These are phyloP conservation scores for Physella acuta DNA, from an alignment of 1,140 invertebrate genomes.

Conservation along the genomic window DNA sequence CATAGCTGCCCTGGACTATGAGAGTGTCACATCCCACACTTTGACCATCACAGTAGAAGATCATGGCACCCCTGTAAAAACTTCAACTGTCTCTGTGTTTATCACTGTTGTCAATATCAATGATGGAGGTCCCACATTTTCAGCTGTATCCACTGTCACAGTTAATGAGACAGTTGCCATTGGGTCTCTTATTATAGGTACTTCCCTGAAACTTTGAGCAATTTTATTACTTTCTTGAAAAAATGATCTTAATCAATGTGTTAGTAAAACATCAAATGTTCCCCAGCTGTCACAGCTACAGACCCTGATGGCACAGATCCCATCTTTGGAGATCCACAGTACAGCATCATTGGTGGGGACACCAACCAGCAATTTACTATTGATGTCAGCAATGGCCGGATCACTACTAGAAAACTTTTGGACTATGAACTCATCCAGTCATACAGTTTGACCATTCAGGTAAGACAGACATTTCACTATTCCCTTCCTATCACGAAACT, in stretches of 20 bases:
- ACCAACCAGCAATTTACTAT: slow-evolving; percentile 37
- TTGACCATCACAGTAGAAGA: slow-evolving; percentile 36
- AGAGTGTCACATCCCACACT: slow-evolving; percentile 29
- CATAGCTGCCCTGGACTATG: slow-evolving; percentile 36
- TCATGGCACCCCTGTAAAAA: slow-evolving; percentile 24
- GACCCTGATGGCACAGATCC: slow-evolving; percentile 33
- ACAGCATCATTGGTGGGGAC: slow-evolving; percentile 41
- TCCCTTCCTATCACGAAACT: no score
- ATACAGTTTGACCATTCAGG: slow-evolving; percentile 33
- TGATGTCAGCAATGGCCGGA: slow-evolving; percentile 32
- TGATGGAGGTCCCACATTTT: slow-evolving; percentile 38
- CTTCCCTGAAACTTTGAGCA: not conserved
- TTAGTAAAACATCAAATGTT: no score
- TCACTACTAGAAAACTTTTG: slow-evolving; percentile 30
- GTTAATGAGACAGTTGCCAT: slow-evolving; percentile 31
- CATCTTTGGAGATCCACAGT: slow-evolving; percentile 29
- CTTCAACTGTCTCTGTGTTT: slow-evolving; percentile 28
- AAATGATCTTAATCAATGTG: no score
- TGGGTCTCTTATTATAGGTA: slow-evolving; percentile 28
- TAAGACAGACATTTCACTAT: no score
- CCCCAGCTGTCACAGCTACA: slow-evolving; percentile 30
- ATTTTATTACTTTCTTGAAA: not conserved
- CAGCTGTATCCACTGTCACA: slow-evolving; percentile 18
- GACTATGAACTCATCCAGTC: slow-evolving; percentile 35
- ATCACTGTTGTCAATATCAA: slow-evolving; percentile 46